Evolutionary conservation across 2,113 vertebrate species (phyloP), one percentile per base, ranked within the genome.

Genomic region (Trachemys scripta): DNA sequence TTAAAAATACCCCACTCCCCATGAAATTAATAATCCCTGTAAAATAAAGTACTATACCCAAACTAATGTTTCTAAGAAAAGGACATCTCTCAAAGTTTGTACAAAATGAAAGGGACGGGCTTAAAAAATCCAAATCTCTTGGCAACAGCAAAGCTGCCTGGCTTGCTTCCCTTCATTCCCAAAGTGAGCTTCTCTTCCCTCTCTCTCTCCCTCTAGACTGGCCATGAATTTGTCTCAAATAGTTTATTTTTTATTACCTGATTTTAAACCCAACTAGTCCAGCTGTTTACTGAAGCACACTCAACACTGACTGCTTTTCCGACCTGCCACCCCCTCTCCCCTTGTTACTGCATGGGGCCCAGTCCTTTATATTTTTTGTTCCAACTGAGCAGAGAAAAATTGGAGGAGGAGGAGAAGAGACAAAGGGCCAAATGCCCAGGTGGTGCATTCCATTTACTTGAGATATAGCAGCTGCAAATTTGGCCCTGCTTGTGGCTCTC

Each of bases 291-390:
- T 57, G 22, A 95, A 97, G 96, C 89, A 95, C 95, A 94, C 82
- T 92, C 76, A 51, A 93, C 27, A 92, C 80, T 29, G 95, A 95
- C 87, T 95, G 93, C 82, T 96, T 97, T 96, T 96, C 24, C 65
- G 80, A 75, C 84, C 10, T 1, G 86, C 92, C 88, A 54, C 89
- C 59, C 57, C 59, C 24, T 38, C 20, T 89, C 10, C 49, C 82
- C 5, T 53, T 47, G 86, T 22, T 53, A 53, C 25, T 49, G 56
- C 29, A 76, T 3, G 4, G 82, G n/a, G 82, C 19, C 50, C 3
- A 8, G 56, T 78, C 49, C n/a, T 90, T 2, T 24, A 14, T 94
- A 29, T 57, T 76, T 78, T 54, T 14, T 76, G 47, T 49, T 69
- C 20, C 13, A 10, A 14, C 89, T 72, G 20, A 88, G 81, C 50